Evolutionary conservation across 2,888 invertebrate species (phyloP), one percentile per base, ranked within the genome.

Genomic region (Mayetiola destructor): DNA sequence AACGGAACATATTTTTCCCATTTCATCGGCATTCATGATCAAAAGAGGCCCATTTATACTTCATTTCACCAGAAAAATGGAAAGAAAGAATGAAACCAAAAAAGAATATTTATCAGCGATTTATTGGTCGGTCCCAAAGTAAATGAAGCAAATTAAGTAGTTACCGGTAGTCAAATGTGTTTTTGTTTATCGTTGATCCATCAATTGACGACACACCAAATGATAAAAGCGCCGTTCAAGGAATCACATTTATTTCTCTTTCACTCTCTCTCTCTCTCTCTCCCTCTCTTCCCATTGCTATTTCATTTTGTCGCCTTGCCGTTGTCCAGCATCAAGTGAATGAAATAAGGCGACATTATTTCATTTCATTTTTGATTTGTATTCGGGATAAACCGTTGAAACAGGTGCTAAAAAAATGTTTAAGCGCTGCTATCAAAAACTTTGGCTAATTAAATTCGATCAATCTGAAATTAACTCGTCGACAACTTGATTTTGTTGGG

Each of bases 191-290:
- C 48, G 18, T 27, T 27, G 6, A 48, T 27, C 27, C 27, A 48
- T 42, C 42, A 48, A 48, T 27, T 27, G 27, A 48, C 27, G n/a
- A n/a, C n/a, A n/a, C n/a, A n/a, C n/a, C n/a, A 27, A 48, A 48
- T 48, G 48, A 48, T 48, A 48, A 48, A 48, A 48, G 48, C 48
- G 48, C 48, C 48, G 42, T 48, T 48, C 27, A 27, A 48, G n/a
- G 23, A 23, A 48, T 27, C 27, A 20, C 16, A 2, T 48, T 27
- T 48, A 12, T 42, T 42, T 14, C 3, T 23, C 9, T 48, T 16
- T 39, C 6, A 39, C 10, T 39, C 20, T 3, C n/a, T n/a, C 27
- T 27, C 18, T n/a, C 16, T 23, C 6, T 23, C 27, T n/a, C 48
- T 9, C n/a, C 23, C 14, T 42, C 4, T 42, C 21, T 48, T n/a